phyloP scores from a whole-genome alignment of 2,888 invertebrate species.

The Morpho deidamia region DNA sequence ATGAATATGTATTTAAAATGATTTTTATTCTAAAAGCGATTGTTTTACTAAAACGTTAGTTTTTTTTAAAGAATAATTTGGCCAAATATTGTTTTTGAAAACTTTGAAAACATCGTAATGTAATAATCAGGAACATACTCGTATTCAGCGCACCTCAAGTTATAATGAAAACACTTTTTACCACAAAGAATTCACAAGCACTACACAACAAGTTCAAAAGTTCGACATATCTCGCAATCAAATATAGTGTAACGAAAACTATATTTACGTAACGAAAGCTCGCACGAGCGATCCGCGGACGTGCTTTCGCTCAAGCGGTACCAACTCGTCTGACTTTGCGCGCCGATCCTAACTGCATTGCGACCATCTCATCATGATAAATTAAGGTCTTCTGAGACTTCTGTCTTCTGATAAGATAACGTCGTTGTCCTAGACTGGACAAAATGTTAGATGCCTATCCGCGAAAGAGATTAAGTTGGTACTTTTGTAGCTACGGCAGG shows the following conservation, averaged over 20 bases:
- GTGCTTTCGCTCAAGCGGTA: slow-evolving; percentile 61
- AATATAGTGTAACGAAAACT: not conserved
- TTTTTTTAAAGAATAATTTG: too few relatives aligned
- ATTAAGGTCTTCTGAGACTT: slow-evolving; percentile 2
- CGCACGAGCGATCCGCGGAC: slow-evolving; percentile 21
- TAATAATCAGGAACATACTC: too few relatives aligned
- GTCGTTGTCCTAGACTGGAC: not conserved
- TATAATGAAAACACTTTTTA: not conserved
- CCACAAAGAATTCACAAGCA: slow-evolving; percentile 7
- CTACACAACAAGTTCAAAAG: slow-evolving; percentile 3
- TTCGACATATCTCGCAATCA: slow-evolving; percentile 7
- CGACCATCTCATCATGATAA: slow-evolving; percentile 36
- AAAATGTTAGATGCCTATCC: not conserved
- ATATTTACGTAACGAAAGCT: slow-evolving; percentile 16
- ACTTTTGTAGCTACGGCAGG: too few relatives aligned
- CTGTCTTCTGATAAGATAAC: slow-evolving; percentile 17
- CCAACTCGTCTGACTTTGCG: slow-evolving; percentile 60
- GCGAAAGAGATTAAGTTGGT: too few relatives aligned
- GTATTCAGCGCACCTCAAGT: too few relatives aligned
- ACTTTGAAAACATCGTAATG: too few relatives aligned
- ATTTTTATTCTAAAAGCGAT: too few relatives aligned
- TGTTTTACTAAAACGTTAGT: too few relatives aligned
- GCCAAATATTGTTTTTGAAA: too few relatives aligned
- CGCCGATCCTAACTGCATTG: slow-evolving; percentile 64
- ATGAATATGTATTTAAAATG: too few relatives aligned